Evolutionary conservation across 2,888 invertebrate species (phyloP), one percentile per base, ranked within the genome.

Genomic region (Caenorhabditis sinica): DNA sequence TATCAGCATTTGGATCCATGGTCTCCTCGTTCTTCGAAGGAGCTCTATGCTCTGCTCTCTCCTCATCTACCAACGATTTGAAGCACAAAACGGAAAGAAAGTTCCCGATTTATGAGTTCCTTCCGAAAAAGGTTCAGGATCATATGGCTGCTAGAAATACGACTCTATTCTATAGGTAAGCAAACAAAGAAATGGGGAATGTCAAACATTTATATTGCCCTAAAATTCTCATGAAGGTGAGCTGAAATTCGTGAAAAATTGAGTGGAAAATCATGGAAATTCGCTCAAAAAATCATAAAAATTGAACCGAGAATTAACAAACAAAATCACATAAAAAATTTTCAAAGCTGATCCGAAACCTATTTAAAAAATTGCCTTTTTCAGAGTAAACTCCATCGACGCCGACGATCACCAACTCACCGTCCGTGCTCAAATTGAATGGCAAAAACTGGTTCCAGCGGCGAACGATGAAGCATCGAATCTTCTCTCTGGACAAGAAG

Each of bases 51-150:
- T 72, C 82, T 6, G 60, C 71, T 1, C 56, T 85, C 6, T 61
- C 60, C 17, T 85, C 85, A 30, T 81, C 81, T 17, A 74, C 76
- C 1, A 65, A 73, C 13, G 85, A 82, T 63, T 23, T 85, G 49
- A 51, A 56, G 43, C 77, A 85, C 56, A 71, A 68, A 43, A 63
- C 66, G 11, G 80, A 80, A 20, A 36, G 81, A 40, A 89, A 89
- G 73, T 85, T 91, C 36, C 90, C 91, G 9, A 86, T 91, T 20
- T 86, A 86, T 60, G 81, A 86, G 11, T 69, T 90, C 17, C 63
- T 91, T 25, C 91, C 91, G 23, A 83, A 80, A 15, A 90, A 91
- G 69, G 89, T 89, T 58, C 83, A 87, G 63, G 86, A 89, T n/a
- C 89, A 90, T 75, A 85, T 91, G 76, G 79, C 86, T 20, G 84